These are phyloP conservation scores for Microctenopoma steveboyesi DNA, from an alignment of 2,797 vertebrate genomes.

Conservation along the genomic window DNA sequence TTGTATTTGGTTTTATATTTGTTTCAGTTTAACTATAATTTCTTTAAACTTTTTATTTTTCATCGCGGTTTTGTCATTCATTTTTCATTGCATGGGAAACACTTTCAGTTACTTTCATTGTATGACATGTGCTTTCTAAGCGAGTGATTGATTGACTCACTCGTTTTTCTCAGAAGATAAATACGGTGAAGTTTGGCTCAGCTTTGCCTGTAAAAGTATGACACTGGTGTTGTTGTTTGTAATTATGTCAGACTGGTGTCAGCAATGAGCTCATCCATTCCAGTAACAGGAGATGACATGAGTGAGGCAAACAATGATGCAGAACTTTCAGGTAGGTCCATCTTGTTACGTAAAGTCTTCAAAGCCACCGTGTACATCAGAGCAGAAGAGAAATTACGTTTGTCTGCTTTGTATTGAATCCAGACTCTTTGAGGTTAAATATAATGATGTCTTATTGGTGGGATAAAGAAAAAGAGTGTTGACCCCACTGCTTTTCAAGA, in stretches of 20 bases:
- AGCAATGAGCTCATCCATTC: conserved; percentile 78
- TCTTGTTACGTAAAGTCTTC: conserved; percentile 62
- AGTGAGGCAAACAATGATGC: conserved; percentile 65
- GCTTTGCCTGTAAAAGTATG: conserved; percentile 22
- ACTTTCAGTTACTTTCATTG: too few relatives aligned
- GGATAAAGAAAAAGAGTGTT: conserved; percentile 50
- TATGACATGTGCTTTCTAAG: too few relatives aligned
- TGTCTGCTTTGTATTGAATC: conserved; percentile 49
- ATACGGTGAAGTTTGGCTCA: not conserved
- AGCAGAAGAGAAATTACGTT: conserved; percentile 49
- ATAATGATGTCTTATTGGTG: conserved; percentile 39
- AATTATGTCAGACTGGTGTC: conserved; percentile 56
- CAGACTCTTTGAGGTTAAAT: conserved; percentile 53
- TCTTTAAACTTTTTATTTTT: not conserved
- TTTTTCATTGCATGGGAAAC: too few relatives aligned
- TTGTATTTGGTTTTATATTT: too few relatives aligned
- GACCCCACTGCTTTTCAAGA: conserved; percentile 35
- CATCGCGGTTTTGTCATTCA: not conserved
- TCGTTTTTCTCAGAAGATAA: not conserved
- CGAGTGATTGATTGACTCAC: too few relatives aligned
- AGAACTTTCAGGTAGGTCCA: conserved; percentile 71
- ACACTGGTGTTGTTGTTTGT: conserved; percentile 24
- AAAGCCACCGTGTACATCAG: conserved; percentile 61
- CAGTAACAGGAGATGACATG: conserved; percentile 69
- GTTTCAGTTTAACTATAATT: too few relatives aligned